Conservation (phyloP, 2,113 vertebrate genomes). For the Monopterus albus region DNA sequence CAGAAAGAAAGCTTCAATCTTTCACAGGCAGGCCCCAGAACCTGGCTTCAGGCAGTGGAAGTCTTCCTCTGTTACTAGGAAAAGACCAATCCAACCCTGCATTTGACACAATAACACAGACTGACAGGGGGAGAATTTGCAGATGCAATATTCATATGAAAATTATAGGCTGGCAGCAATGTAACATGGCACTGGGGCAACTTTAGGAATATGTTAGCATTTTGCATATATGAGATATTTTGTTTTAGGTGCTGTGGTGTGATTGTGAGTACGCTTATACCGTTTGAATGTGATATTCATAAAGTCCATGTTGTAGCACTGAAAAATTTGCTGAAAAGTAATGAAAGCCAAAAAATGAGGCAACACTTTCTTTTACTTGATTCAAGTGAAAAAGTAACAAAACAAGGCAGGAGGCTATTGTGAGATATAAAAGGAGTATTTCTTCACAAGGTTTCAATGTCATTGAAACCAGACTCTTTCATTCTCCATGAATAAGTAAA, state of each 20-base stretch:
- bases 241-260: constrained; percentile 32
- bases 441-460: neutral
- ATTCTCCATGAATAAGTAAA: neutral
- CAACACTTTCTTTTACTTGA: constrained; percentile 11
- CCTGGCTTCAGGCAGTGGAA: constrained; percentile 73
- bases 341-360: constrained; percentile 12
- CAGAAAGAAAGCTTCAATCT: constrained; percentile 69
- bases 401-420: neutral
- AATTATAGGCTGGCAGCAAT: constrained; percentile 67
- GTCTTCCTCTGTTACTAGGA: constrained; percentile 50
- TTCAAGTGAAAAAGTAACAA: constrained; percentile 24
- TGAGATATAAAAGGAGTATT: neutral
- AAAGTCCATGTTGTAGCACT: constrained; percentile 18
- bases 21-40: constrained; percentile 60
- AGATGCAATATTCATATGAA: constrained; percentile 71
- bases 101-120: constrained; percentile 70
- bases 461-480: neutral
- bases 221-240: constrained; percentile 65
- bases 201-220: constrained; percentile 64
- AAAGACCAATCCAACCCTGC: constrained; percentile 59
- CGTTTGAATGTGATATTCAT: constrained; percentile 44
- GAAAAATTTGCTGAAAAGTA: constrained; percentile 20
- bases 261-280: constrained; percentile 32
- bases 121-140: constrained; percentile 44
- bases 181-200: constrained; percentile 61